phyloP scores from a whole-genome alignment of 2,797 vertebrate genomes.

The Argentina silus region DNA sequence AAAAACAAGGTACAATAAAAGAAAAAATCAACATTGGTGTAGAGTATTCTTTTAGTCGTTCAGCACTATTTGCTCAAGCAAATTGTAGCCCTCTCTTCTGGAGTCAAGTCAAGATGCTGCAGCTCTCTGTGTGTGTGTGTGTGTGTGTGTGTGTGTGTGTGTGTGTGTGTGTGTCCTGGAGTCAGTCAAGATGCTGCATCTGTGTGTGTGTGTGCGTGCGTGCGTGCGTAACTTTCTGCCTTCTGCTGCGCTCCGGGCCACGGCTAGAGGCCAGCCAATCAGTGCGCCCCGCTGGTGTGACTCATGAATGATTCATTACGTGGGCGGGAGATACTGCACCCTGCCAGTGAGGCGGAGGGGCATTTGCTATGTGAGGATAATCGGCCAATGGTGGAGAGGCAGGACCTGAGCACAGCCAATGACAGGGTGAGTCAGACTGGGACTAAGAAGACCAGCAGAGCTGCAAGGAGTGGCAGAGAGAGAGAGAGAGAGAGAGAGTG shows the following conservation, averaged over 20 bases:
- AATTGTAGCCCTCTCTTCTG: no score
- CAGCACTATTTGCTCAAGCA: no score
- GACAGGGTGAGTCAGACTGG: not conserved
- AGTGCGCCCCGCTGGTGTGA: conserved; percentile 54
- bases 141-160: no score
- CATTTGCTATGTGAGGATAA: not conserved
- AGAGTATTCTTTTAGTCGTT: no score
- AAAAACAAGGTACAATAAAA: no score
- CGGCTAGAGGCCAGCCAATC: conserved; percentile 49
- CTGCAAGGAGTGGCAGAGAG: conserved; percentile 16
- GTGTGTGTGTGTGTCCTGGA: conserved; percentile 20
- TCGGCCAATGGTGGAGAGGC: conserved; percentile 22
- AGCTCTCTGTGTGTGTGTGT: not conserved
- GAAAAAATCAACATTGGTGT: no score
- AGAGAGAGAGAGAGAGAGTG: not conserved
- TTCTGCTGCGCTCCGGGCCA: no score
- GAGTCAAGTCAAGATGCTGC: no score
- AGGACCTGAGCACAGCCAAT: conserved; percentile 5
- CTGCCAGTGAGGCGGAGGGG: conserved; percentile 18
- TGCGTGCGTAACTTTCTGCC: no score
- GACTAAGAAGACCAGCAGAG: conserved; percentile 16
- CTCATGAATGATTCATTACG: conserved; percentile 74
- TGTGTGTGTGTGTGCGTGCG: conserved; percentile 18
- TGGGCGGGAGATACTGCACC: conserved; percentile 55
- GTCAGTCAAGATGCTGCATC: conserved; percentile 31